Evolutionary conservation across 2,888 invertebrate genomes (phyloP), one percentile per base, ranked within the genome.

Genomic region (Cyclophora punctaria): DNA sequence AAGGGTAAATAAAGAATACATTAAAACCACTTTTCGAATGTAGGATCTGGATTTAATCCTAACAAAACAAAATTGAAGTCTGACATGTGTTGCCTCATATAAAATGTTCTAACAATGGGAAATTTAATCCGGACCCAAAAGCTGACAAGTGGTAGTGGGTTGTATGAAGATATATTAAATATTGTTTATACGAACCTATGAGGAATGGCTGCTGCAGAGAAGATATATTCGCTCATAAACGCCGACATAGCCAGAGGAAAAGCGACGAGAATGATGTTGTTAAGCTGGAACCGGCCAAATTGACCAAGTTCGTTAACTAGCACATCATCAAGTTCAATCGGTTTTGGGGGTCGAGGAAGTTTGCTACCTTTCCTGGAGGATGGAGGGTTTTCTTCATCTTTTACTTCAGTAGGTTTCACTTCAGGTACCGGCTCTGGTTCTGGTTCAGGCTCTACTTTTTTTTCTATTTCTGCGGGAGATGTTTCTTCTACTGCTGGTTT

Each of bases 171-270:
- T 6, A 20, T 20, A 20, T 20, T 20, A 20, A 20, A 20, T 20
- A 20, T 20, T 20, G 20, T 20, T 7, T 7, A 34, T 44, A 34
- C 4, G 3, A 34, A 94, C 94, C 94, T 92, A 85, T 94, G 92
- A 44, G 90, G 89, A 20, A 93, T 80, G 54, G 91, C 90, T 49
- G 91, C 91, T 0, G 94, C 92, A 0, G 93, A 92, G 73, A 94
- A 94, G 51, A 93, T 91, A 66, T 92, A 94, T 45, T 92, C 91
- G 58, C 92, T 89, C 62, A 91, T 90, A 56, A 92, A 90, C 0
- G 92, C 91, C 2, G 92, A 91, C 71, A 93, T 90, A 51, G 92
- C 80, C 59, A 93, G 87, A 1, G 93, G 92, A 37, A 93, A 54
- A 51, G 91, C 85, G 45, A 93, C 90, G 52, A 93, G 73, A 41